Base-by-base conservation (phyloP, 2,888 invertebrate genomes). In the Endomychus coccineus region DNA sequence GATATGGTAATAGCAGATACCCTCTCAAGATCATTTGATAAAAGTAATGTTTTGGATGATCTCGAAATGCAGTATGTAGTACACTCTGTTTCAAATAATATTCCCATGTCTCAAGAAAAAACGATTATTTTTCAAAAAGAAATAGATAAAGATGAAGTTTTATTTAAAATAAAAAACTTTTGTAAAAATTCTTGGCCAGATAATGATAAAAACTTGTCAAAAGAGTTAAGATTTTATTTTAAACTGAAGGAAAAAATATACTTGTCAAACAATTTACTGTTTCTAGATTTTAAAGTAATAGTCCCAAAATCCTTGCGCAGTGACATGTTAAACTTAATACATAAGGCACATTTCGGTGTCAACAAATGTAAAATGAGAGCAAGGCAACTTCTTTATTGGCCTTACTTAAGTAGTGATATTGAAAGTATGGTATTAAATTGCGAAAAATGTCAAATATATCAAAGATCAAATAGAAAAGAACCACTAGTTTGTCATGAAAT, bases 281-380 rank as follows among this genome's bases (percentile, higher is more conserved):
- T 46, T 38, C 43, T 43, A 7, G 35, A 40, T 29, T 37, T 47
- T 17, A 42, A 44, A 42, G 34, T 53, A 16, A 37, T 52, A n/a
- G 39, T 51, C 11, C 51, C 52, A 7, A 16, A 14, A 22, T 16
- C 31, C 9, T 36, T 50, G 15, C 36, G 44, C 21, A 24, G 36
- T 13, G 22, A 41, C 4, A 42, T 47, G 35, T 15, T 53, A 4
- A 27, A 40, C 27, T 16, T 46, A 6, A 38, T 54, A 7, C 55
- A 52, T 40, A 44, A 39, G 40, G 24, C 50, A 12, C 51, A 55
- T 35, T 41, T 52, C 21, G 52, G 52, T 11, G 43, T 51, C 16
- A 47, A 46, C 36, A 54, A 56, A 40, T 48, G 44, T 9, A 52
- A 50, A 40, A 14, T 24, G 7, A 45, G 47, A 42, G 51, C 50